These are phyloP conservation scores for Pseudorectes ferrugineus DNA, from an alignment of 2,113 vertebrate species.

Conservation along the genomic window DNA sequence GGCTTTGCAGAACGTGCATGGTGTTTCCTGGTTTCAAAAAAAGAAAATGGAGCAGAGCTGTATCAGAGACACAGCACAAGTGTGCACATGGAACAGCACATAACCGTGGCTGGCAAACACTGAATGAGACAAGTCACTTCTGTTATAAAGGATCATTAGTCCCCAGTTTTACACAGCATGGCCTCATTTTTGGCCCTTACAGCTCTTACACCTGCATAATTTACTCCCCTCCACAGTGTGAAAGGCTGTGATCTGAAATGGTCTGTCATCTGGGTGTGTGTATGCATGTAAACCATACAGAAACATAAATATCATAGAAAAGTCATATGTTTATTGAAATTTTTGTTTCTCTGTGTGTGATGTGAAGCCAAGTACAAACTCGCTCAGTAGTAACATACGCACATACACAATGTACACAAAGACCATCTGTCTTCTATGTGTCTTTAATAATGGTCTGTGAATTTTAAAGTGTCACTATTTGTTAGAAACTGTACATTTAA, in stretches of 20 bases:
- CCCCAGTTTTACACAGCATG: accelerated
- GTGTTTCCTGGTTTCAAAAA: neutral
- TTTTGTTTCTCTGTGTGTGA: neutral
- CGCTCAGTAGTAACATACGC: constrained; percentile 18
- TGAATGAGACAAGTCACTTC: accelerated
- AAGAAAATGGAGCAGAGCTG: neutral
- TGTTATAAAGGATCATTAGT: neutral
- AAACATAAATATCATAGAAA: neutral
- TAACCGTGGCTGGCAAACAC: neutral
- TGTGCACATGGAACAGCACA: accelerated
- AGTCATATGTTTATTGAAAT: constrained; percentile 33
- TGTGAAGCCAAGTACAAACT: neutral
- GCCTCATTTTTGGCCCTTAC: neutral
- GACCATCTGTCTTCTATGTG: constrained; percentile 61
- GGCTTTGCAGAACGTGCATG: neutral
- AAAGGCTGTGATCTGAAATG: neutral
- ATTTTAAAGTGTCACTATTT: constrained; percentile 44
- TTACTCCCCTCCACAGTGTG: neutral
- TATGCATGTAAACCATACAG: neutral
- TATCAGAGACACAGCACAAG: neutral
- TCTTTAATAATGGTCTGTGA: constrained; percentile 48
- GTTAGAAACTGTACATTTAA: constrained; percentile 31
- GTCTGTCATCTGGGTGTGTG: neutral
- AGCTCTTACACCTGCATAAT: neutral
- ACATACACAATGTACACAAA: neutral